These are phyloP conservation scores for Phytoseiulus persimilis DNA, from an alignment of 2,888 invertebrate genomes.

Conservation along the genomic window DNA sequence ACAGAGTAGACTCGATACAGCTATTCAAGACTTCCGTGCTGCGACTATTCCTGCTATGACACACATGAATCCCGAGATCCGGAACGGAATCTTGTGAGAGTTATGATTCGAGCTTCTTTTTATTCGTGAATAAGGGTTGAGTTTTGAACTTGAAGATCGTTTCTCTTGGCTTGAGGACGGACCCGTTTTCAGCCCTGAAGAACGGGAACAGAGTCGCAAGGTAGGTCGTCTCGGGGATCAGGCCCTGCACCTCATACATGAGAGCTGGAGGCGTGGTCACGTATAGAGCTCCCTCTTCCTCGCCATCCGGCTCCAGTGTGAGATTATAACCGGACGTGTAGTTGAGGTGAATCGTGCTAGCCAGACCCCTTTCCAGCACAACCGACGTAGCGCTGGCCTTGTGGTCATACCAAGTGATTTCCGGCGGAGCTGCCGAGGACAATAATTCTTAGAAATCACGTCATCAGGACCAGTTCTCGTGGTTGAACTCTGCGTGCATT, in stretches of 20 bases:
- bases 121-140: no score
- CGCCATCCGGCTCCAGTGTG: slow-evolving; percentile 10
- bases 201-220: background rate
- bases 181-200: background rate
- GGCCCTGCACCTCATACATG: background rate
- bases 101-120: no score
- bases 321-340: background rate
- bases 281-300: background rate
- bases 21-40: background rate
- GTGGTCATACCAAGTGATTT: background rate
- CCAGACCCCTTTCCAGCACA: background rate
- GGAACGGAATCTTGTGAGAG: no score
- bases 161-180: background rate
- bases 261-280: background rate
- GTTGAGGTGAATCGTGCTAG: background rate
- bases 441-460: no score
- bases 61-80: no score
- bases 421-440: background rate
- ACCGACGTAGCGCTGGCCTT: background rate
- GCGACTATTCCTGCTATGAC: no score
- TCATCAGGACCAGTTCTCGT: background rate
- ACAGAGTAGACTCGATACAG: background rate
- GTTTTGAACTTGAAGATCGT: background rate
- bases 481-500: no score
- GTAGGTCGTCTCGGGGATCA: background rate